Evolutionary conservation across 1,140 invertebrate species (phyloP), one percentile per base, ranked within the genome.

Genomic region (Choristoneura fumiferana): DNA sequence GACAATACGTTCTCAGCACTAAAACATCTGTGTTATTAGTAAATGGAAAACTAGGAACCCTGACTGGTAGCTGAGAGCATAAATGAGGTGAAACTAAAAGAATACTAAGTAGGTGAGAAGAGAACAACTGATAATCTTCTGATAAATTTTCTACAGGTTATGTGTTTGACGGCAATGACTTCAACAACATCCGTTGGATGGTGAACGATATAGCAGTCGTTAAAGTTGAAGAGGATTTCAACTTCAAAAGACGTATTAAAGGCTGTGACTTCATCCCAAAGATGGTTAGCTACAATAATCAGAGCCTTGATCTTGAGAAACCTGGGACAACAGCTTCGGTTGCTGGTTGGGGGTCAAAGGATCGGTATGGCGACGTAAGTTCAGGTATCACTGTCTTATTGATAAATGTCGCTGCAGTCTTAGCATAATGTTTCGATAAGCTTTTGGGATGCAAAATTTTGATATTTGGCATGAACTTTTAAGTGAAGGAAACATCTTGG

Each of bases 121-220:
- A n/a, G n/a, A n/a, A n/a, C n/a, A n/a, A n/a, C n/a, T n/a, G n/a
- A n/a, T n/a, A n/a, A n/a, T n/a, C n/a, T n/a, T 15, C 1, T 8
- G 18, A 3, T 37, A 1, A 37, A 37, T 37, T 45, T 45, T 10
- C 4, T 63, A 8, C 45, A 84, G 81, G 62, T 35, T 87, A 87
- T 37, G 68, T 72, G 14, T 87, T 65, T 34, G 84, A 87, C 15
- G 84, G 78, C 0, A 29, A 65, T n/a, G 65, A 76, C 0, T 78
- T 79, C 33, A 73, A 84, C 43, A 87, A 84, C 40, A 81, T 84
- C 8, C 64, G 76, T 0, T 87, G 84, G 84, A 87, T 87, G 80
- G 60, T 73, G 8, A 77, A 80, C 36, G 84, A 87, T 40, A 84
- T 87, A 39, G 81, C 84, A 0, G 75, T 87, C 0, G 81, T 87